A percentile compares a stretch with the other conserved stretches of the same genome.
Evolutionary conservation across 2,113 vertebrate species (phyloP).

Genomic region (Scomber japonicus): DNA sequence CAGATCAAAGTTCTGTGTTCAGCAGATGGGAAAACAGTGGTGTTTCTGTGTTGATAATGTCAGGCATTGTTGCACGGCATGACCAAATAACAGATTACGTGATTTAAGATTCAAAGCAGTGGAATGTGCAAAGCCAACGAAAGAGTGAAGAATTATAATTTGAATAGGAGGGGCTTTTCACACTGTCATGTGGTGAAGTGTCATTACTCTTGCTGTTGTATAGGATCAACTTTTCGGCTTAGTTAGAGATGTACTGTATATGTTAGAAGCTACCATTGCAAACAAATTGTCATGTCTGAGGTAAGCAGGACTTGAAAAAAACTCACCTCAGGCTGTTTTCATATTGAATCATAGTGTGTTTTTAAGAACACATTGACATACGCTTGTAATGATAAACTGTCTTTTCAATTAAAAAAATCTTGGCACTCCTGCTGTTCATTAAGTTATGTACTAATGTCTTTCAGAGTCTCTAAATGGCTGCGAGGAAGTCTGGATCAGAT

Average conservation of each 20-base stretch:
- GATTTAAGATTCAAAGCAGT: slow-evolving; percentile 18
- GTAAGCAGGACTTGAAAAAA: not conserved
- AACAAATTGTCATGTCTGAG: not conserved
- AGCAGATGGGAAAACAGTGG: slow-evolving; percentile 37
- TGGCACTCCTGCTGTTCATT: not conserved
- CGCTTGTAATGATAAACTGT: slow-evolving; percentile 2
- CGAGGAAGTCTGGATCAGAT: slow-evolving; percentile 95
- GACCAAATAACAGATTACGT: slow-evolving; percentile 53
- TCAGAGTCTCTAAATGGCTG: slow-evolving; percentile 97
- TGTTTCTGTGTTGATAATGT: slow-evolving; percentile 56
- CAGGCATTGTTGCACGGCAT: slow-evolving; percentile 39
- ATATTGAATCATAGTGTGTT: not conserved
- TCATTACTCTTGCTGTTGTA: not conserved
- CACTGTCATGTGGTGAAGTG: not conserved
- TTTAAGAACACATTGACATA: not conserved
- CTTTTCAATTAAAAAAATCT: not conserved
- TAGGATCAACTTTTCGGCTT: not conserved
- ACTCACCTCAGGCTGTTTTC: not conserved
- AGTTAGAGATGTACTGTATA: not conserved
- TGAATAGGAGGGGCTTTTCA: not conserved
- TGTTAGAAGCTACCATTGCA: not conserved
- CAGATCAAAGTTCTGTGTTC: slow-evolving; percentile 28
- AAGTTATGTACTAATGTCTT: slow-evolving; percentile 59
- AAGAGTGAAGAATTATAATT: not conserved
- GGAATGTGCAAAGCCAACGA: slow-evolving; percentile 24